Evolutionary conservation across 1,140 invertebrate genomes (phyloP).

Genomic region (Plutomurus gul): DNA sequence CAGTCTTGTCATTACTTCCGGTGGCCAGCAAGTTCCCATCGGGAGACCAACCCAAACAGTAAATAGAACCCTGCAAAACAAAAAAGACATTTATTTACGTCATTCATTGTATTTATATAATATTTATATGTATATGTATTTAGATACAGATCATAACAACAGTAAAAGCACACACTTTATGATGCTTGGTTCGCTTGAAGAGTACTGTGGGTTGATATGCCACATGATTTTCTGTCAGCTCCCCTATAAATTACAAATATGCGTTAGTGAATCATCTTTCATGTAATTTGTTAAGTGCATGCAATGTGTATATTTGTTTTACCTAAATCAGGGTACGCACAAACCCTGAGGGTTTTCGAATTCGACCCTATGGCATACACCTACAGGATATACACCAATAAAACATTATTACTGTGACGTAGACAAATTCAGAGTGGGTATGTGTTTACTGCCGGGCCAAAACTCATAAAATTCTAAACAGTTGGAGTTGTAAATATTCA

Average conservation of each 20-base stretch:
- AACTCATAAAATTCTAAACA: constrained; percentile 58
- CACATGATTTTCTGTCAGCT: constrained; percentile 72
- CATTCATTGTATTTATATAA: background rate
- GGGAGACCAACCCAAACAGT: constrained; percentile 94
- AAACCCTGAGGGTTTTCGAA: constrained; percentile 93
- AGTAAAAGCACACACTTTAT: constrained; percentile 66
- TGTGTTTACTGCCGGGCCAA: background rate
- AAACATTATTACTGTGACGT: no score
- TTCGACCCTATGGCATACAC: constrained; percentile 97
- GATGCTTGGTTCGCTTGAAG: constrained; percentile 92
- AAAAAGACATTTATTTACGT: background rate
- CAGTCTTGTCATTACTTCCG: constrained; percentile 98
- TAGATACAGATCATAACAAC: background rate
- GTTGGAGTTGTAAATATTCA: no score
- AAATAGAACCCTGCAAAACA: constrained; percentile 78
- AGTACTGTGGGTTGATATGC: constrained; percentile 87
- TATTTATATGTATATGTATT: background rate
- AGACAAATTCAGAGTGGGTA: no score
- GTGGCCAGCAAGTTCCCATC: constrained; percentile 94
- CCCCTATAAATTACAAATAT: no score
- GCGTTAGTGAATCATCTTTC: no score
- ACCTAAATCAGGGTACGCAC: constrained; percentile 60
- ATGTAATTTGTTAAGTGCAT: no score
- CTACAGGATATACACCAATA: no score
- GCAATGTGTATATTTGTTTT: no score